Evolutionary conservation across 1,140 invertebrate species (phyloP), one percentile per base, ranked within the genome.

Genomic region (Helicoverpa zea): DNA sequence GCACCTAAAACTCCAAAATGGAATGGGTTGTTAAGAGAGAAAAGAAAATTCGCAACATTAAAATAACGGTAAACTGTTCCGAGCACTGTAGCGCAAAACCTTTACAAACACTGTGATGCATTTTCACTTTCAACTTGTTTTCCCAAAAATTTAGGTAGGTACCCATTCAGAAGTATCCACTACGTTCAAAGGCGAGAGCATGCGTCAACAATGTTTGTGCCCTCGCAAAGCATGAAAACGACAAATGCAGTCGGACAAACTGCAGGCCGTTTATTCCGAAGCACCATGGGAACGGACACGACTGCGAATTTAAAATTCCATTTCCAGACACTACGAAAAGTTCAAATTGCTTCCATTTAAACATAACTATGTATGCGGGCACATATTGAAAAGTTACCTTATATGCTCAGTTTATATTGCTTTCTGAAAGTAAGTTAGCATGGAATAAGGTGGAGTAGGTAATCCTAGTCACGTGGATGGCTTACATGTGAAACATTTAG

Each of bases 251-350:
- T 66, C 54, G 79, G 47, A 64, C 76, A 84, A 80, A 82, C 77
- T 81, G 52, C 84, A 77, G 72, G 82, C 85, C 85, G 87, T 87
- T 87, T 84, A 85, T 91, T 90, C 86, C 83, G 87, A 79, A 83
- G 84, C 79, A 80, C 78, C 75, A 72, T 79, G 84, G 80, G 73
- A 86, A 85, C 61, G 54, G 61, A 81, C 80, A 81, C 75, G 81
- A 86, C 79, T 75, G 85, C 83, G 80, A 88, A 92, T 90, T 92
- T 91, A 91, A 91, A 90, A 91, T 91, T 91, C 91, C 87, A 92
- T 92, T 90, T 91, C 83, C 85, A 76, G 80, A 81, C 85, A 84
- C 83, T 83, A 84, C 79, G 85, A 87, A 89, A 91, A 88, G 82
- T 88, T 89, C 52, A 88, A 92, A 90, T 87, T 88, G 88, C 81